Evolutionary conservation across 1,140 invertebrate species (phyloP), one percentile per base, ranked within the genome.

Genomic region (Teleopsis dalmanni): DNA sequence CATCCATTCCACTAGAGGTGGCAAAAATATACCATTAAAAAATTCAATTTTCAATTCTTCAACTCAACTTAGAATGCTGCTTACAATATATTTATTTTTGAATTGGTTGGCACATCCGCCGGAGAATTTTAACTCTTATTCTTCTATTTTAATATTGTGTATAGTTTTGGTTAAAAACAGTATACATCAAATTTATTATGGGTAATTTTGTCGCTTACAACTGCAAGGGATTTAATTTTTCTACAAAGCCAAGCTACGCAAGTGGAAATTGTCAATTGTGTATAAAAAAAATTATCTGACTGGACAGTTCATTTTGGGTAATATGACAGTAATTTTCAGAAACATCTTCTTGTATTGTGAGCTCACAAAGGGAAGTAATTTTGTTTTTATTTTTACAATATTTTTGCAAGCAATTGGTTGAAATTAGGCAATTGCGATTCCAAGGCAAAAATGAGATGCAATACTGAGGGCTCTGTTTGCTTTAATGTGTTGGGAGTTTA

Each of bases 61-160:
- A 19, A 40, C 10, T 19, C 21, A 22, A 40, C 16, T 40, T 40
- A 19, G 37, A 40, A 40, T 40, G 21, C 37, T 40, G 10, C 4
- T 40, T 9, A 40, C 10, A 40, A 40, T 40, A 40, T 21, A 40
- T 40, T 40, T 40, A 23, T 40, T 40, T 40, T 40, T 40, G 37
- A 40, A 40, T 23, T 40, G 37, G 16, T 10, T 23, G 37, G 18
- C 22, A 19, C 19, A 19, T 9, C 37, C 19, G 22, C 22, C 37
- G 18, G 37, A 40, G 37, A 40, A 40, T 40, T 19, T 40, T 14
- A 21, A 40, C 11, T 16, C 33, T 35, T 19, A 14, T 10, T 14
- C 16, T 40, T 40, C 4, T 19, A 10, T 23, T 40, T 40, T 6
- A 21, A 40, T 19, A 11, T 40, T 19, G 18, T 4, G 37, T 19